Percentiles rank a stretch among this genome's conserved stretches.
Conservation (phyloP, 2,797 vertebrate genomes). For the Gallinago stenura region DNA sequence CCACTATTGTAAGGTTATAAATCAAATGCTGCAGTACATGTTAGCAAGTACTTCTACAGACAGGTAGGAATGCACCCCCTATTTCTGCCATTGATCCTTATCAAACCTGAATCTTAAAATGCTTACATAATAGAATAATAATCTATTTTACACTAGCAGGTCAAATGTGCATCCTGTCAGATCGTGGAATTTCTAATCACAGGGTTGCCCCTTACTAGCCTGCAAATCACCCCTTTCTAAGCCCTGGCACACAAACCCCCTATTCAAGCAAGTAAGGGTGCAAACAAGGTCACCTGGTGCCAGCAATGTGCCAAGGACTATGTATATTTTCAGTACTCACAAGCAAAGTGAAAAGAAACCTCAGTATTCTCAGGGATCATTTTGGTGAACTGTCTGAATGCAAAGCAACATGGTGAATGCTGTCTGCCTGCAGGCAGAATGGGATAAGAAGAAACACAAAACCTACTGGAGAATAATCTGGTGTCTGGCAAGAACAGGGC, state of each 20-base stretch:
- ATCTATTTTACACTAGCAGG: constrained; percentile 20
- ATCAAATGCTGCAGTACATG: neutral
- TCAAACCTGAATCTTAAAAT: neutral
- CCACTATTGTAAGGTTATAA: constrained; percentile 43
- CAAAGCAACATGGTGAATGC: neutral
- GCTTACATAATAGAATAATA: constrained; percentile 7
- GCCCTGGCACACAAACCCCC: constrained; percentile 42
- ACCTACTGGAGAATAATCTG: neutral
- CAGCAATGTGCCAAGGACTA: constrained; percentile 1
- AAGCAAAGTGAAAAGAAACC: constrained; percentile 9
- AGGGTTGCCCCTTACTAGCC: constrained; percentile 27
- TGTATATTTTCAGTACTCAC: neutral
- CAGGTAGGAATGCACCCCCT: neutral
- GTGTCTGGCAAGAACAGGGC: neutral
- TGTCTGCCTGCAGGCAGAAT: neutral
- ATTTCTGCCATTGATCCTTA: constrained; percentile 11
- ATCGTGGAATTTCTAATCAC: constrained; percentile 48
- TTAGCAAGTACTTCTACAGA: constrained; percentile 2
- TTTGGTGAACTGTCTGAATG: neutral
- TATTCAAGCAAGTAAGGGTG: constrained; percentile 55
- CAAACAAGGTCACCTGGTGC: constrained; percentile 61
- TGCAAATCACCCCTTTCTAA: constrained; percentile 54
- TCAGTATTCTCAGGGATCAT: neutral
- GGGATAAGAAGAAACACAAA: neutral
- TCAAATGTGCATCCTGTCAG: constrained; percentile 53